Conservation (phyloP, 2,888 invertebrate genomes). For the Linnaemya tessellans region DNA sequence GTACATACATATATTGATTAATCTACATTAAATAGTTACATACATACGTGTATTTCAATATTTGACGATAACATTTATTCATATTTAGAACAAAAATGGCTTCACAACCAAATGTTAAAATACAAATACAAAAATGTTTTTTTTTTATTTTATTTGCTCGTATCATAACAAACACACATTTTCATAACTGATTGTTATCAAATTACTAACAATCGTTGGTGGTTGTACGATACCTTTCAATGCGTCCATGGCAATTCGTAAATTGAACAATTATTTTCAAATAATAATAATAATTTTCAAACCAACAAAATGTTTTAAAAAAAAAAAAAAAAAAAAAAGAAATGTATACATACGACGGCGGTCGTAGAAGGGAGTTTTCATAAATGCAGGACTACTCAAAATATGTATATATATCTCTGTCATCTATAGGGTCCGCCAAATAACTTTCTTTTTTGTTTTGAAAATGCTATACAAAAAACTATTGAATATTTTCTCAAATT, state of each 20-base stretch:
- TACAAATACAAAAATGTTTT: slow-evolving; percentile 20
- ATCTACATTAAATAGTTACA: slow-evolving; percentile 3
- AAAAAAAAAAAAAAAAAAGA: neutral
- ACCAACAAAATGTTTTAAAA: neutral
- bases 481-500: too few relatives aligned
- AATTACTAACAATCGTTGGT: slow-evolving; percentile 32
- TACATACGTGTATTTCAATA: slow-evolving; percentile 20
- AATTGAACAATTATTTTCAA: slow-evolving; percentile 28
- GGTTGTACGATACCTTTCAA: slow-evolving; percentile 53
- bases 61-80: slow-evolving; percentile 56
- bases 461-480: too few relatives aligned
- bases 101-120: slow-evolving; percentile 67
- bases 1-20: slow-evolving; percentile 1
- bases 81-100: slow-evolving; percentile 74
- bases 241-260: slow-evolving; percentile 37
- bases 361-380: neutral
- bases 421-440: too few relatives aligned
- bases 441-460: too few relatives aligned
- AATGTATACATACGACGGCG: neutral
- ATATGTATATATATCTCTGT: too few relatives aligned
- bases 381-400: neutral
- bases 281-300: slow-evolving; percentile 14
- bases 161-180: slow-evolving; percentile 41
- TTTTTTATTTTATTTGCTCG: slow-evolving; percentile 11
- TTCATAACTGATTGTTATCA: slow-evolving; percentile 70